phyloP scores from a whole-genome alignment of 1,140 invertebrate genomes.

The Tetramorium alpestre region DNA sequence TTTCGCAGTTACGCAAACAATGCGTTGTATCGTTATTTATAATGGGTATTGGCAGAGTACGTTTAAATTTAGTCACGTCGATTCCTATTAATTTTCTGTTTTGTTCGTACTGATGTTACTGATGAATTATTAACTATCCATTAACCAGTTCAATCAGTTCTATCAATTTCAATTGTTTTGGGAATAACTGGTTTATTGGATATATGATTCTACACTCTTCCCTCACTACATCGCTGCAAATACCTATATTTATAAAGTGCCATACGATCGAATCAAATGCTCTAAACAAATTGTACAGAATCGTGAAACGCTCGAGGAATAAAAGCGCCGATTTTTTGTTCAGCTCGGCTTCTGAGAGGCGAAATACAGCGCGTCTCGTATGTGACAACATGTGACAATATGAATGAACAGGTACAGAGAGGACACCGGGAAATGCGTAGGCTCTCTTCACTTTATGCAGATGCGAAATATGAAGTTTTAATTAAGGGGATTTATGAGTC shows the following conservation, averaged over 20 bases:
- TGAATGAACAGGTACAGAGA: slow-evolving; percentile 57
- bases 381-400: slow-evolving; percentile 63
- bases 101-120: slow-evolving; percentile 8
- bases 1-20: background rate
- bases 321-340: background rate
- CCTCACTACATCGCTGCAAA: background rate
- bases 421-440: slow-evolving; percentile 42
- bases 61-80: slow-evolving; percentile 17
- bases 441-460: slow-evolving; percentile 72
- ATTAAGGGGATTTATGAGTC: slow-evolving; percentile 75
- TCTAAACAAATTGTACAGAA: background rate
- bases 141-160: slow-evolving; percentile 12
- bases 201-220: background rate
- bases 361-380: slow-evolving; percentile 8
- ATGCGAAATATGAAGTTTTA: slow-evolving; percentile 73
- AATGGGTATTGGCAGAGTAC: background rate
- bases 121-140: slow-evolving; percentile 32
- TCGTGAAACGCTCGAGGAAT: background rate
- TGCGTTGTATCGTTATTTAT: slow-evolving; percentile 3
- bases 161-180: slow-evolving; percentile 27
- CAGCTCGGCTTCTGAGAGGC: background rate
- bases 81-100: slow-evolving; percentile 15
- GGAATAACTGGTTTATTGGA: slow-evolving; percentile 33
- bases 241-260: background rate
- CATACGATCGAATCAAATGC: background rate